These are phyloP conservation scores for Calameuta filiformis DNA, from an alignment of 2,888 invertebrate genomes.

Conservation along the genomic window DNA sequence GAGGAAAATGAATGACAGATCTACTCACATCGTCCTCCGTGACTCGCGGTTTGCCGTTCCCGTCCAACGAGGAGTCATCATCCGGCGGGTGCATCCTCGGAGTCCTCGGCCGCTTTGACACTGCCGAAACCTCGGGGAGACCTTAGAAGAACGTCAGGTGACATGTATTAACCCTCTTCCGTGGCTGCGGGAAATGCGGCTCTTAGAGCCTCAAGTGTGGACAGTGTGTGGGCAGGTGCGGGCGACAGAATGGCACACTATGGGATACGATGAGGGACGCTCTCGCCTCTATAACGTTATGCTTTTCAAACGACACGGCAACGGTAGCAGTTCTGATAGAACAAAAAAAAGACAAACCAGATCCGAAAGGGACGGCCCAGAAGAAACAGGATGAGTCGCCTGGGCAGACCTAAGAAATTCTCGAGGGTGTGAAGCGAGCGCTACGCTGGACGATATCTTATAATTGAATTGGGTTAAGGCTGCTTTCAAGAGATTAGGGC, in stretches of 20 bases:
- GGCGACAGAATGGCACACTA: too few relatives aligned
- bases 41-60: conserved; percentile 23
- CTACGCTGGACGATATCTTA: conserved; percentile 7
- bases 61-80: conserved; percentile 39
- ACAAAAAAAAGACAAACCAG: too few relatives aligned
- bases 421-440: too few relatives aligned
- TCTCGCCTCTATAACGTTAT: too few relatives aligned
- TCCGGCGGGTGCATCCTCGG: conserved; percentile 51
- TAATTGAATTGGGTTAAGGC: conserved; percentile 64
- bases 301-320: too few relatives aligned
- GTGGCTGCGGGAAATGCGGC: not conserved
- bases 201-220: too few relatives aligned
- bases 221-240: too few relatives aligned
- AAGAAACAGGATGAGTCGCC: too few relatives aligned
- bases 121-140: conserved; percentile 42
- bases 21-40: conserved; percentile 54
- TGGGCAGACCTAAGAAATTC: too few relatives aligned
- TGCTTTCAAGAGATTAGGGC: conserved; percentile 60
- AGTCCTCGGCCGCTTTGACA: conserved; percentile 26
- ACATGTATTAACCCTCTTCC: conserved; percentile 38
- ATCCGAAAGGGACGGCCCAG: too few relatives aligned
- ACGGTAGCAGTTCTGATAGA: too few relatives aligned
- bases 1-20: not conserved
- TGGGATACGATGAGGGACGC: too few relatives aligned
- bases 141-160: conserved; percentile 56